A percentile compares a stretch with the other conserved stretches of the same genome.
These are phyloP conservation scores for Pogonocichla stellata DNA, from an alignment of 2,113 vertebrate species.

Conservation along the genomic window DNA sequence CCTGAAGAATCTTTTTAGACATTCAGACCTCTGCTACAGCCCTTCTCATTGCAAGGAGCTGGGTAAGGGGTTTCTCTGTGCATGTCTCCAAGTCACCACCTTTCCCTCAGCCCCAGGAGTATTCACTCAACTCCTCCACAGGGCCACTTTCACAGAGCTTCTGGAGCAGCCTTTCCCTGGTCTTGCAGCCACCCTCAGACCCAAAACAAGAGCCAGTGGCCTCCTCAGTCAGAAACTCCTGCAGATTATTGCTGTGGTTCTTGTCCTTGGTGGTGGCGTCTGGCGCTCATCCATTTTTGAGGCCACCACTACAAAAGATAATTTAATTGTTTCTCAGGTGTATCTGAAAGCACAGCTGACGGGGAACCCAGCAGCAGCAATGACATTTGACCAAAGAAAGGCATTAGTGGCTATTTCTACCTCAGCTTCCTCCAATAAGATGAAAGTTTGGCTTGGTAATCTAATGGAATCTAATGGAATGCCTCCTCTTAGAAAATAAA, in stretches of 20 bases:
- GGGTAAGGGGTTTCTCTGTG: not conserved
- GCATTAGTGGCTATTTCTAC: not conserved
- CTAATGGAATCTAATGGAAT: not conserved
- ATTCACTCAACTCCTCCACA: not conserved
- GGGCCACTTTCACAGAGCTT: not conserved
- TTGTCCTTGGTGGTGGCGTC: not conserved
- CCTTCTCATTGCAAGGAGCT: not conserved
- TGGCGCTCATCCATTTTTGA: not conserved
- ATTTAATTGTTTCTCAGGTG: not conserved
- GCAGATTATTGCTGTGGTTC: not conserved
- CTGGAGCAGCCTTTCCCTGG: not conserved
- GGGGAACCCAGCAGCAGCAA: not conserved
- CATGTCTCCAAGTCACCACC: not conserved
- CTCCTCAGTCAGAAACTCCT: not conserved
- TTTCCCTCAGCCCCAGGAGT: not conserved
- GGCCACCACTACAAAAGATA: not conserved
- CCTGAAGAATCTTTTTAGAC: rapidly evolving
- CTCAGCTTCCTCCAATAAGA: not conserved
- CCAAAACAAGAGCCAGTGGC: not conserved
- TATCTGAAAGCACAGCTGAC: not conserved
- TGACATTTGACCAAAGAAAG: not conserved
- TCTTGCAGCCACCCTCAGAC: not conserved
- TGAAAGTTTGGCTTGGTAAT: not conserved
- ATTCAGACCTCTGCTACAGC: not conserved
- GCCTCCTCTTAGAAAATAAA: not conserved